Conservation (phyloP, 2,888 invertebrate genomes). For the Melinaea marsaeus region DNA sequence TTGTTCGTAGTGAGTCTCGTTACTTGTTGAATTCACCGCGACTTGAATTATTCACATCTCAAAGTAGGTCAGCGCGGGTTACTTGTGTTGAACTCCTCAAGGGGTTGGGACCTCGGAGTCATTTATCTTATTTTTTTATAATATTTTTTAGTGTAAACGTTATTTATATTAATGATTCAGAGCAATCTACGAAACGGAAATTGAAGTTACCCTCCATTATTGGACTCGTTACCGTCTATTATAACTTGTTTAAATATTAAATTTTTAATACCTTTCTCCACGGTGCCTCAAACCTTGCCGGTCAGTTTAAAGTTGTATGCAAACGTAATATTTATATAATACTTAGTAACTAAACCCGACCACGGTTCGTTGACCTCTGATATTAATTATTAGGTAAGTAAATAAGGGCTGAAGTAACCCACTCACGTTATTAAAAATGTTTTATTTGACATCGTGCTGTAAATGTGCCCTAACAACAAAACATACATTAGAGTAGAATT, state of each 20-base stretch:
- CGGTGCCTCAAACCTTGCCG: no score
- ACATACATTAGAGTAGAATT: no score
- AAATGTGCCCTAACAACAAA: no score
- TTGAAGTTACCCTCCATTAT: neutral
- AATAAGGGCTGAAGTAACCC: no score
- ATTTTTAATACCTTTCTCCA: no score
- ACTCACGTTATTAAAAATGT: no score
- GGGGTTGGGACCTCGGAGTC: constrained; percentile 1
- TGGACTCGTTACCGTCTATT: neutral
- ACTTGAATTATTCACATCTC: constrained; percentile 3
- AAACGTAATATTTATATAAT: no score
- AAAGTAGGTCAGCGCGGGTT: constrained; percentile 3
- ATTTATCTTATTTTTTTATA: constrained; percentile 2
- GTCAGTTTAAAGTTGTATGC: no score
- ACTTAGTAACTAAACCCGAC: no score
- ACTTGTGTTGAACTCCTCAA: neutral
- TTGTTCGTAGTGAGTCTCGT: neutral
- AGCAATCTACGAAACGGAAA: neutral
- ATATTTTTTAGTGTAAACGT: neutral
- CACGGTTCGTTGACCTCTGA: no score
- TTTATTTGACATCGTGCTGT: no score
- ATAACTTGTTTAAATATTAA: neutral
- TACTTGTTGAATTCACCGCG: constrained; percentile 1
- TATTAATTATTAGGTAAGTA: no score
- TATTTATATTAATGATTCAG: neutral